Percentiles rank a stretch among this genome's conserved stretches.
Conservation (phyloP, 2,113 vertebrate species). For the Oxyruncus cristatus region DNA sequence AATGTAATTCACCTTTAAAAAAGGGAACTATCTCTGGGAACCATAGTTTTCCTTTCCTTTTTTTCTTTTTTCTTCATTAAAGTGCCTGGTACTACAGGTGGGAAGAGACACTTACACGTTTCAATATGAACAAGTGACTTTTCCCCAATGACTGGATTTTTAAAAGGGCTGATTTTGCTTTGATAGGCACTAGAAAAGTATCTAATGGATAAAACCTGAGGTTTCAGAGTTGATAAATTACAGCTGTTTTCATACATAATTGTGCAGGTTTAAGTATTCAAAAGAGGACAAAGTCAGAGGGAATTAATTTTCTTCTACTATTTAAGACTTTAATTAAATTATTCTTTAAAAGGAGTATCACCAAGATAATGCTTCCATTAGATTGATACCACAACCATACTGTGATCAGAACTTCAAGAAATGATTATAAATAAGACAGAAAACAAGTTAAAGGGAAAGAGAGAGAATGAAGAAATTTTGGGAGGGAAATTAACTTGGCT, state of each 20-base stretch:
- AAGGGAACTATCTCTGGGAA: background rate
- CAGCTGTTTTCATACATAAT: background rate
- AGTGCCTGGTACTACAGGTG: background rate
- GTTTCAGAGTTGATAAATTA: background rate
- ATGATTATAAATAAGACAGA: background rate
- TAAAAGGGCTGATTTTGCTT: background rate
- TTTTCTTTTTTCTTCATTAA: no score
- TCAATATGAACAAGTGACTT: background rate
- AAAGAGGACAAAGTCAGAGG: background rate
- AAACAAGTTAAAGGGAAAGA: background rate
- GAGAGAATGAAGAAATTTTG: background rate
- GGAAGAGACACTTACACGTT: background rate
- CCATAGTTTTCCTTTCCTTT: background rate
- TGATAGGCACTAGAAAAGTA: background rate
- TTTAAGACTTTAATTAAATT: background rate
- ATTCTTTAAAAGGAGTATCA: background rate
- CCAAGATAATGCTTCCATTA: background rate
- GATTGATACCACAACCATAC: background rate
- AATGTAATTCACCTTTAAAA: background rate
- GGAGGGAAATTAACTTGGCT: background rate
- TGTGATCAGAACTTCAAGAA: background rate
- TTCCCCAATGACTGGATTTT: background rate
- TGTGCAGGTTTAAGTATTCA: background rate
- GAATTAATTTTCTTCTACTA: constrained; percentile 3
- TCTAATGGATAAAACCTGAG: background rate